Evolutionary conservation across 2,888 invertebrate species (phyloP), one percentile per base, ranked within the genome.

Genomic region (Hofmannophila pseudospretella): DNA sequence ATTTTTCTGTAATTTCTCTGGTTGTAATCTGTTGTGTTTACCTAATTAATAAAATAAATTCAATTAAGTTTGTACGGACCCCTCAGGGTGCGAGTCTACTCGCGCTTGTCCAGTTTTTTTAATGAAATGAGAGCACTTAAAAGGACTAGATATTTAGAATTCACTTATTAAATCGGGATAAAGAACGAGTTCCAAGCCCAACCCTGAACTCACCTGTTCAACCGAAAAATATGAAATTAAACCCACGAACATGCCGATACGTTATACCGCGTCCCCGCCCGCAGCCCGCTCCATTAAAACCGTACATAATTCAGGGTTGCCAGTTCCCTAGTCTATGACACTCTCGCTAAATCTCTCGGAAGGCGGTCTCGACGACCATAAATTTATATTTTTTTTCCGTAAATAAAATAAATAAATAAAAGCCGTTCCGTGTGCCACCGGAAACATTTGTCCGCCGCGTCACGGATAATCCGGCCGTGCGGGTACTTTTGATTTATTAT

Each of bases 331-430:
- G 74, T 81, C 82, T 84, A 80, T 81, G 84, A 78, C 82, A 75
- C 70, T 67, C 74, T 69, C 79, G 80, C 81, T 81, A 81, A 81
- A 84, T 84, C 84, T 82, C 78, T 70, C 75, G 70, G 77, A 82
- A 85, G 85, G 85, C 85, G 85, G 80, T 76, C 73, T 68, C 65
- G 51, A 44, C 57, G 62, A 54, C 72, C 70, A 78, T 86, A 85
- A 84, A 85, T 85, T 84, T 74, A 73, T 81, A 74, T 80, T 80
- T 75, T 30, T 37, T 37, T 34, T 30, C 13, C 10, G 7, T 78
- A 82, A 78, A 79, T 32, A 85, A 81, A 85, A 84, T 80, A 84
- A 78, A 81, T 76, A 77, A 78, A 78, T 73, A 77, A 78, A 76
- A 67, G 65, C 67, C 68, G 61, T 58, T 56, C 62, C 63, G 67